A percentile compares a stretch with the other conserved stretches of the same genome.
phyloP scores from a whole-genome alignment of 2,113 vertebrate genomes.

The Galeopterus variegatus region DNA sequence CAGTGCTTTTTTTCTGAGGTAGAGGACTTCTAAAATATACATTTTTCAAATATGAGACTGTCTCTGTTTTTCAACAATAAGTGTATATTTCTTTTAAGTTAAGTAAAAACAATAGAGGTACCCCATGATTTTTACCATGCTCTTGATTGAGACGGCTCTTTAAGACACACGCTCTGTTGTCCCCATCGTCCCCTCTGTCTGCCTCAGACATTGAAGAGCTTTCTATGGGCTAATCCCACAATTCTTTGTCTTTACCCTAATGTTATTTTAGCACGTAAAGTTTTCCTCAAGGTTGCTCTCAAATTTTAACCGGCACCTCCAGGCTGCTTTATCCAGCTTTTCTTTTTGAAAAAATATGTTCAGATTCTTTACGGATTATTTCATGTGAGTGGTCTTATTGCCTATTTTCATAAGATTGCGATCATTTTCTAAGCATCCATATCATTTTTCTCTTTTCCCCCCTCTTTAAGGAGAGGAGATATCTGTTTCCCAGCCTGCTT shows the following conservation, averaged over 20 bases:
- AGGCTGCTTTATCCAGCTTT: neutral
- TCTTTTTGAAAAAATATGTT: neutral
- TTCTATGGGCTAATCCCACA: neutral
- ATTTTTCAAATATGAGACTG: neutral
- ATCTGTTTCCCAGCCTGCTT: neutral
- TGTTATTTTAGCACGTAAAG: neutral
- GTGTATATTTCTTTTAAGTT: neutral
- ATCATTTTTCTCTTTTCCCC: neutral
- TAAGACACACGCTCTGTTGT: rapidly evolving
- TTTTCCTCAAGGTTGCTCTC: neutral
- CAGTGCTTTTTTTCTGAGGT: neutral
- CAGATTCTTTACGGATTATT: slow-evolving; percentile 10
- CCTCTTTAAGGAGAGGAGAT: neutral
- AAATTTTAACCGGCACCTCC: neutral
- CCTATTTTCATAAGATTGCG: slow-evolving; percentile 9
- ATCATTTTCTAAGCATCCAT: slow-evolving; percentile 42
- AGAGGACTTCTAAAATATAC: neutral
- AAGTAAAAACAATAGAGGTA: neutral
- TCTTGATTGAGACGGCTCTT: neutral
- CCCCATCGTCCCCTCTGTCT: neutral
- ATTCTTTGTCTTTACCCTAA: neutral
- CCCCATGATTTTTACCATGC: neutral
- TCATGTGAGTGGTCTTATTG: neutral
- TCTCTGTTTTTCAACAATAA: slow-evolving; percentile 17
- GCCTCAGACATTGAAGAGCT: neutral